Conservation (phyloP, 2,797 vertebrate genomes). For the Masticophis lateralis region DNA sequence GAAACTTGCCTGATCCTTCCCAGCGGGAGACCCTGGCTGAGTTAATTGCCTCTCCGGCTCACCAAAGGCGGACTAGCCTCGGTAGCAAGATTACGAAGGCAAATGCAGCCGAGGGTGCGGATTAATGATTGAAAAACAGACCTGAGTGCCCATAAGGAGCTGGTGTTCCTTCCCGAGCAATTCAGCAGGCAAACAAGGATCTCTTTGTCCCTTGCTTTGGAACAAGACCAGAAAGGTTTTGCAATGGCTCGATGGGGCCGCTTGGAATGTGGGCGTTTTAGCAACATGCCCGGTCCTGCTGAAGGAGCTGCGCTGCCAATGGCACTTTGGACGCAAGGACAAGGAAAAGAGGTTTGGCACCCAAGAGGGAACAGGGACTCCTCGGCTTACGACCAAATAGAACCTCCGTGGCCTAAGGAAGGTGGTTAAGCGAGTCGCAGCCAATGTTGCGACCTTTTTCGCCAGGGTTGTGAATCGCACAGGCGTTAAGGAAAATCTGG, state of each 20-base stretch:
- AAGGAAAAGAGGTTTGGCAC: neutral
- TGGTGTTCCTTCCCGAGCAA: neutral
- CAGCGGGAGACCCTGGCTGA: neutral
- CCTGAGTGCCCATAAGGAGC: neutral
- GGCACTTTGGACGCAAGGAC: accelerated
- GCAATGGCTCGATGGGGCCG: slow-evolving; percentile 38
- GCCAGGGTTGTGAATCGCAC: neutral
- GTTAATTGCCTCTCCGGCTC: neutral
- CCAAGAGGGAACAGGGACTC: neutral
- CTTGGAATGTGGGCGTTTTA: neutral
- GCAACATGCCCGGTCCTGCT: neutral
- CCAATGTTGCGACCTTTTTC: neutral
- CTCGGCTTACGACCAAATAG: neutral
- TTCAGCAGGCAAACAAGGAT: slow-evolving; percentile 43
- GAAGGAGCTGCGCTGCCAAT: accelerated
- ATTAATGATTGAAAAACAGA: neutral
- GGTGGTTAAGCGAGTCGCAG: neutral
- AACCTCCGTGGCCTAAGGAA: neutral
- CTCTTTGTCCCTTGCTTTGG: slow-evolving; percentile 54
- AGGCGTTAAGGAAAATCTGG: neutral
- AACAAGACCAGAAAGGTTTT: neutral
- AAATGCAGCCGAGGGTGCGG: neutral
- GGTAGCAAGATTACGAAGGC: neutral
- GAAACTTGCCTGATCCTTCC: neutral
- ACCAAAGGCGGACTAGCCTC: neutral